Conservation (phyloP, 92 coral and sea anemone species). For the Bergia sp. region DNA sequence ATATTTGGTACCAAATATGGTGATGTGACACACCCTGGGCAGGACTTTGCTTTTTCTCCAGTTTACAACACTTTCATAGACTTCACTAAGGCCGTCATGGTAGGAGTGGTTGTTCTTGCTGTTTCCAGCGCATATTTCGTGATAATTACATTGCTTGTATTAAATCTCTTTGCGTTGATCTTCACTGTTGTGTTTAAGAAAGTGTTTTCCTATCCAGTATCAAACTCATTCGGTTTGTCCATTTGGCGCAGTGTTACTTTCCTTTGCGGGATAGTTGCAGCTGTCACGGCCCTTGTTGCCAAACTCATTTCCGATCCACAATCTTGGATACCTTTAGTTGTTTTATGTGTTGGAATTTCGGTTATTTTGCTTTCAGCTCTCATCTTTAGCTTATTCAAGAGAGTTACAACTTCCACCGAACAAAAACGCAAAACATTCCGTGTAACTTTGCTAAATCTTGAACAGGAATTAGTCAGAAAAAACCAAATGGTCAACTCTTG, state of each 20-base stretch:
- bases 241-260: slow-evolving; percentile 88
- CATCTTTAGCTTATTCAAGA: slow-evolving; percentile 63
- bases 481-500: slow-evolving; percentile 85
- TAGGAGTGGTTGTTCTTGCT: slow-evolving; percentile 86
- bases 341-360: slow-evolving; percentile 73
- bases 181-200: slow-evolving; percentile 77
- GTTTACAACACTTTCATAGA: slow-evolving; percentile 83
- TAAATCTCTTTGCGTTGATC: slow-evolving; percentile 71
- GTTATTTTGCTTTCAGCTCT: slow-evolving; percentile 67
- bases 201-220: slow-evolving; percentile 59
- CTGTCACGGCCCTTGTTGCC: slow-evolving; percentile 75
- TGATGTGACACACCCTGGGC: slow-evolving; percentile 90
- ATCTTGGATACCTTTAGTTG: slow-evolving; percentile 69
- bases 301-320: slow-evolving; percentile 57
- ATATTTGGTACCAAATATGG: slow-evolving; percentile 94
- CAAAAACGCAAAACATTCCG: slow-evolving; percentile 82
- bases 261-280: slow-evolving; percentile 69
- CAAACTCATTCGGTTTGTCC: slow-evolving; percentile 82
- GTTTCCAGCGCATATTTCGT: slow-evolving; percentile 58
- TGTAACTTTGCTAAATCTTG: slow-evolving; percentile 61
- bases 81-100: slow-evolving; percentile 88
- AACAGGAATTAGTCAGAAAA: slow-evolving; percentile 67
- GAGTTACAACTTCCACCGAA: slow-evolving; percentile 77
- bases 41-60: slow-evolving; percentile 92
- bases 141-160: slow-evolving; percentile 59